A percentile compares a stretch with the other conserved stretches of the same genome.
phyloP scores from a whole-genome alignment of 2,797 vertebrate species.

The Myotis vivesi region DNA sequence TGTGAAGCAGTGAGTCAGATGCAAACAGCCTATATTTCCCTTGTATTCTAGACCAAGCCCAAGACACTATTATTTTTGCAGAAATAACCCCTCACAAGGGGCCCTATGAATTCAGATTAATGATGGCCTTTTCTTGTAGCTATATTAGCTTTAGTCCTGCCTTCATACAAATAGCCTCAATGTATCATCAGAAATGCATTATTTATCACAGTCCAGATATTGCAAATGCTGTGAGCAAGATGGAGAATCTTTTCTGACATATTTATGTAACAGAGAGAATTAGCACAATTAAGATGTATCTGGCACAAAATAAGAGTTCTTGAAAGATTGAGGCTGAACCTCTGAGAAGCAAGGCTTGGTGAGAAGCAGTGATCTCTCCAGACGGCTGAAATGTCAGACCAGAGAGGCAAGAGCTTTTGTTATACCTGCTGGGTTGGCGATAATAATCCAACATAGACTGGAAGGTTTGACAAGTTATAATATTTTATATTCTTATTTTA shows the following conservation, averaged over 20 bases:
- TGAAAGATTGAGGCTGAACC: not conserved
- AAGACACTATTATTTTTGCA: not conserved
- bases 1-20: not conserved
- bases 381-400: not conserved
- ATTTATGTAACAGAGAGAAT: conserved; percentile 48
- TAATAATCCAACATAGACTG: conserved; percentile 35
- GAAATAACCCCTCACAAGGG: conserved; percentile 7
- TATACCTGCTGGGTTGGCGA: not conserved
- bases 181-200: conserved; percentile 26
- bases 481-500: conserved; percentile 63
- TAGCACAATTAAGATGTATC: conserved; percentile 31
- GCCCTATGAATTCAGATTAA: conserved; percentile 30
- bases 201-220: conserved; percentile 7
- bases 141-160: not conserved
- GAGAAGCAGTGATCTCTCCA: not conserved
- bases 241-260: conserved; percentile 22
- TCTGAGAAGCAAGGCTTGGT: not conserved
- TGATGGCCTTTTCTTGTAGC: conserved; percentile 33
- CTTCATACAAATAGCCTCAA: not conserved
- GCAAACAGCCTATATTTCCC: not conserved
- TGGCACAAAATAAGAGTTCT: not conserved
- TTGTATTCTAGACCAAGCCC: conserved; percentile 19
- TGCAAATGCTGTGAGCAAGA: not conserved
- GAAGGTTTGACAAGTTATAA: conserved; percentile 35
- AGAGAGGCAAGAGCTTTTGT: not conserved